Evolutionary conservation across 2,113 vertebrate species (phyloP).

Genomic region (Egretta garzetta): DNA sequence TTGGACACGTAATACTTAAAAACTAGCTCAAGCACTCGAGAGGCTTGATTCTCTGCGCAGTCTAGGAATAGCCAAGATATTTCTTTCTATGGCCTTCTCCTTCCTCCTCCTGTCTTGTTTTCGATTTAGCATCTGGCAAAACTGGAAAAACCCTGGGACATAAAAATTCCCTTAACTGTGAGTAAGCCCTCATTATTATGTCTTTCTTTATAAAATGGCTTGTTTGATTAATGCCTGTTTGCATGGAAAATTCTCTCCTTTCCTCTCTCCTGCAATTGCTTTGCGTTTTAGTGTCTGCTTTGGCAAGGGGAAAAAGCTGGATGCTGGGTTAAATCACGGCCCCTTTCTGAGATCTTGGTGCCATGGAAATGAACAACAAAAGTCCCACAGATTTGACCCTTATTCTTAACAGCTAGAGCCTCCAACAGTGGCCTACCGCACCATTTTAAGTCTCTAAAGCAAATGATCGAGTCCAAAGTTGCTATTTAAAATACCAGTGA

Average conservation of each 20-base stretch:
- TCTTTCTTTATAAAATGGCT: background rate
- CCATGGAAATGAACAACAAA: too few species aligned
- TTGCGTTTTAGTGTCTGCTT: background rate
- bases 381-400: background rate
- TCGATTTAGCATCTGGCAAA: conserved; percentile 32
- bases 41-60: background rate
- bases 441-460: background rate
- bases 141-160: conserved; percentile 38
- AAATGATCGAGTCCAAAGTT: background rate
- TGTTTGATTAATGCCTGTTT: conserved; percentile 40
- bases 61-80: background rate
- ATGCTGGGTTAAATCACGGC: background rate
- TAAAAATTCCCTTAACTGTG: conserved; percentile 49
- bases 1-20: background rate
- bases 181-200: conserved; percentile 40
- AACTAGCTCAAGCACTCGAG: background rate
- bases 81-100: background rate
- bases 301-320: background rate
- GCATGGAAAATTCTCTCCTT: conserved; percentile 30
- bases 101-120: conserved; percentile 3
- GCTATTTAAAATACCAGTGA: background rate
- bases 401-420: background rate
- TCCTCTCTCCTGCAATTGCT: background rate
- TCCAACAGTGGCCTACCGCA: background rate
- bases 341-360: background rate